phyloP scores from a whole-genome alignment of 2,888 invertebrate genomes.

The Lamellibrachia columna region DNA sequence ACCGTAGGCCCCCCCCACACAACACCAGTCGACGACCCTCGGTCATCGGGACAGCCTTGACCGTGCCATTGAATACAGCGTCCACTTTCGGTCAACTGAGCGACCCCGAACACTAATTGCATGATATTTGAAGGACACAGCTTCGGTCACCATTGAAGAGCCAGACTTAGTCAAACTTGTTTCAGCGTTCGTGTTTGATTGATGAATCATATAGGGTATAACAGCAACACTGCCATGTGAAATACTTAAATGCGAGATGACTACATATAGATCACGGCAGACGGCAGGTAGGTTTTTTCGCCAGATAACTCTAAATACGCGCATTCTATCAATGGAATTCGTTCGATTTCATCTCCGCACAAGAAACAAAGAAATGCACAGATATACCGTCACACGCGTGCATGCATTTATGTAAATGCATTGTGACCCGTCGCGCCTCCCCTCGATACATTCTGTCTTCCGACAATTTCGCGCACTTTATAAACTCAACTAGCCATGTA shows the following conservation, averaged over 20 bases:
- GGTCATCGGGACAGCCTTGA: neutral
- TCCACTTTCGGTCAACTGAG: neutral
- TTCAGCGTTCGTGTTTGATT: neutral
- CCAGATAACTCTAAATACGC: neutral
- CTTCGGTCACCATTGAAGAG: neutral
- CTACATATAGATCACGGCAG: neutral
- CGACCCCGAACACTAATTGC: neutral
- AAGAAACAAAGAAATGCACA: neutral
- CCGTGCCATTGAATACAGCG: neutral
- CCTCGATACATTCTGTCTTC: neutral
- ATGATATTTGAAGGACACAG: neutral
- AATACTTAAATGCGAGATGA: neutral
- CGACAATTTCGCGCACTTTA: neutral
- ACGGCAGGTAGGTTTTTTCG: neutral
- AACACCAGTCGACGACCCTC: neutral
- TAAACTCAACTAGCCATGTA: conserved; percentile 16
- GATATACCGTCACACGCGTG: neutral
- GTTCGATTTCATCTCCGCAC: neutral
- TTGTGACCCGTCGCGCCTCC: neutral
- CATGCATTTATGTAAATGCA: neutral
- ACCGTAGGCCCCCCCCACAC: neutral
- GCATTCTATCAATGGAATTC: neutral
- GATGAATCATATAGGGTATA: neutral
- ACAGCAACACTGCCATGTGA: neutral
- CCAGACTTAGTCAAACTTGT: neutral